Base-by-base conservation (phyloP, 2,888 invertebrate species). In the Trichopria drosophilae region DNA sequence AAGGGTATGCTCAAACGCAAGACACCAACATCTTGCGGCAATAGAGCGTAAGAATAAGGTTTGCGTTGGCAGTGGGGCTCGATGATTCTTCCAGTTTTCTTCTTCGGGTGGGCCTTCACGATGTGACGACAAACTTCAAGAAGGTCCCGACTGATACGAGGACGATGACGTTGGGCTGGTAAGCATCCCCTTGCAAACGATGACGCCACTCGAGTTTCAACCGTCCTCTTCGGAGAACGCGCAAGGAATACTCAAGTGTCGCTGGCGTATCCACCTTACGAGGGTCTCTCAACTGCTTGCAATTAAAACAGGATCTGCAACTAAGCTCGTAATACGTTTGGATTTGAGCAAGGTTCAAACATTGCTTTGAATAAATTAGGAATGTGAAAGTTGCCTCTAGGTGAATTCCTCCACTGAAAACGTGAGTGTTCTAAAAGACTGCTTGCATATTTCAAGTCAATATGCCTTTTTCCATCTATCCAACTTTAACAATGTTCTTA, bases 1-100 rank as follows among this genome's bases (percentile, higher is more conserved):
- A 59, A 43, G 56, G 51, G 59, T 57, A 52, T 58, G 55, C 43
- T 50, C 41, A 51, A 55, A 51, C 52, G 53, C 51, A 39, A 58
- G 53, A 54, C 55, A 60, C 64, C 66, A 65, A 61, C 54, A 70
- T 70, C 68, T 71, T 67, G 66, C 68, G 65, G 62, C 63, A 72
- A 69, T 73, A 73, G 72, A 65, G 73, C 71, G 71, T 72, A 75
- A 75, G 75, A 74, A 74, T 75, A 74, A 75, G 72, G 72, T 74
- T 73, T 73, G 64, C 67, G 61, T 61, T 63, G 61, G 49, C 44
- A 51, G 61, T 62, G 60, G 55, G 56, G 57, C 64, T 62, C 57
- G 60, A 63, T 59, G 60, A 57, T 53, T 58, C 62, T 55, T 57
- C 57, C 53, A 58, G 64, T 64, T 61, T 64, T 66, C 51, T 58